These are phyloP conservation scores for Bujurquina vittata DNA, from an alignment of 2,113 vertebrate species.

Conservation along the genomic window DNA sequence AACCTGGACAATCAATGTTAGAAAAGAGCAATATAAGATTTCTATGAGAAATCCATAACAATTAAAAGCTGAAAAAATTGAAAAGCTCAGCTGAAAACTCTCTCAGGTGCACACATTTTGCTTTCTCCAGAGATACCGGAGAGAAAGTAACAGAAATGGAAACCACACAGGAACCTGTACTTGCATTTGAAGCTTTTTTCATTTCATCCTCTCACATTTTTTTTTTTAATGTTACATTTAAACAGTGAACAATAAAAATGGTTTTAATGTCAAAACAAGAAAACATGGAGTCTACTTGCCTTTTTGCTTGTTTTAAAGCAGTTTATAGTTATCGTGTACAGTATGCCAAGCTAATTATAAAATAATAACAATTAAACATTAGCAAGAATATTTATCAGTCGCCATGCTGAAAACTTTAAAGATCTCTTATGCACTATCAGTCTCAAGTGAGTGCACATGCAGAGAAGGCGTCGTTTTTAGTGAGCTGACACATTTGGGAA, in stretches of 20 bases:
- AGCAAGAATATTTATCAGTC: background rate
- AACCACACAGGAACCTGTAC: background rate
- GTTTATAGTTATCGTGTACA: background rate
- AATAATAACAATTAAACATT: background rate
- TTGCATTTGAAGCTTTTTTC: background rate
- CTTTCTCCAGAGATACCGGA: background rate
- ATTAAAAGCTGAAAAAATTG: background rate
- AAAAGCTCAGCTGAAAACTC: background rate
- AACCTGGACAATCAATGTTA: background rate
- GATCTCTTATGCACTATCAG: background rate
- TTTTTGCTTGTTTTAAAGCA: background rate
- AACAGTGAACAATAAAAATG: background rate
- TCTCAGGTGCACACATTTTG: background rate
- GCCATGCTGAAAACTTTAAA: background rate
- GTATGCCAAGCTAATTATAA: background rate
- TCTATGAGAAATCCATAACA: background rate
- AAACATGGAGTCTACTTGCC: background rate
- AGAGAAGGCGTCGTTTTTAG: background rate
- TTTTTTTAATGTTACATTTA: background rate
- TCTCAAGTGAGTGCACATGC: background rate
- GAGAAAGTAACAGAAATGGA: background rate
- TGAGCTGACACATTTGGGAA: background rate
- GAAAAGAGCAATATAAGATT: background rate
- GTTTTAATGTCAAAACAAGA: background rate
- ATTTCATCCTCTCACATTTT: background rate